Evolutionary conservation across 2,113 vertebrate genomes (phyloP), one percentile per base, ranked within the genome.

Genomic region (Merops nubicus): DNA sequence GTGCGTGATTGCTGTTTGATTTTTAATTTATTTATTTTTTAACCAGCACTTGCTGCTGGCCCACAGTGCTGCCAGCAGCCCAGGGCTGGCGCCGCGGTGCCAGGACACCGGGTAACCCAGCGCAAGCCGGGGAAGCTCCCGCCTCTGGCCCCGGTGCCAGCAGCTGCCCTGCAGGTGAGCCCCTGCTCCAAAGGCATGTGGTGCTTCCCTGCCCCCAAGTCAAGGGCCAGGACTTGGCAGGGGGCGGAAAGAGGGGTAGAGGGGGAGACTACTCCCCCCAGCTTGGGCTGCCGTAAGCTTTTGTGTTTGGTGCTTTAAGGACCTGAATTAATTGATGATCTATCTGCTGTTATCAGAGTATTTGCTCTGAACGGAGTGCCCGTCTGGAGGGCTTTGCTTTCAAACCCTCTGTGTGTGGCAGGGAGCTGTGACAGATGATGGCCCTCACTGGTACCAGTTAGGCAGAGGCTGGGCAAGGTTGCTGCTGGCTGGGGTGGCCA

Each of bases 381-480:
- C 3, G 2, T 38, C 57, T 6, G 54, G 20, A 64, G 53, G 70
- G 45, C 40, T 60, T 34, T 65, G 59, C 53, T 34, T 50, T 3
- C 6, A 48, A 76, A 15, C 5, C 15, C 12, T 21, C 23, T 0
- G 0, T 0, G 0, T 4, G 54, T 2, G 20, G 20, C 10, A 12
- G 26, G 45, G 31, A 70, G 51, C 42, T 31, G 76, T 38, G 36
- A 31, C 3, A 10, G 38, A 4, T 0, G 21, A 17, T 3, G 22
- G 47, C 7, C 28, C 33, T 28, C 1, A 9, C 38, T 0, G 2
- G 34, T 12, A 19, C 43, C 38, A 3, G 7, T 21, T 74, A 9
- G 3, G n/a, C 14, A 29, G 83, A 43, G 75, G 47, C 19, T 40
- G 42, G n/a, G 33, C 75, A 57, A 47, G 10, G 33, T 0, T 23